Conservation (phyloP, 2,888 invertebrate species). For the Salpingus planirostris region DNA sequence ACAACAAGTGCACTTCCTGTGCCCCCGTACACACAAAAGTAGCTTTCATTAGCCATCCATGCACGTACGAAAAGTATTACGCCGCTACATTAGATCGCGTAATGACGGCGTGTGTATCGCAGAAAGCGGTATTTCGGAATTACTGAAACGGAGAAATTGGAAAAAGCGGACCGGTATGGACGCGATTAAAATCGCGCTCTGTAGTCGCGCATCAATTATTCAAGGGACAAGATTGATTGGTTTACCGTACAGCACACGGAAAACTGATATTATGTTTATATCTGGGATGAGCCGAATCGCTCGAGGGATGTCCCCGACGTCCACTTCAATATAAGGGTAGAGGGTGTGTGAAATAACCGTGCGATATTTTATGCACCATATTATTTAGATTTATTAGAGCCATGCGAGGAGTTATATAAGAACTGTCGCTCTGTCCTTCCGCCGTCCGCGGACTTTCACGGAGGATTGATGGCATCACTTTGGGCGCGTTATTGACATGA, state of each 20-base stretch:
- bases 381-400: conserved; percentile 40
- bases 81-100: no score
- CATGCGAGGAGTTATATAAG: conserved; percentile 36
- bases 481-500: conserved; percentile 1
- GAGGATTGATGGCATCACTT: conserved; percentile 39
- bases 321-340: conserved; percentile 33
- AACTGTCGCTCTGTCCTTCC: conserved; percentile 29
- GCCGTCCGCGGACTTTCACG: conserved; percentile 24
- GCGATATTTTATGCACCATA: conserved; percentile 34
- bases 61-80: no score
- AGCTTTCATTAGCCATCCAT: no score
- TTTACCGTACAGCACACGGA: conserved; percentile 23
- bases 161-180: no score
- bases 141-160: no score
- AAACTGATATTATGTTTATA: conserved; percentile 25
- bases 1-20: no score
- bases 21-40: no score
- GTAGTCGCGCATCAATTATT: conserved; percentile 17
- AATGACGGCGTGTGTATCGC: no score
- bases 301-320: conserved; percentile 31
- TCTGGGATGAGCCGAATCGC: conserved; percentile 16
- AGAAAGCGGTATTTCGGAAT: no score
- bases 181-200: background rate
- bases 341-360: conserved; percentile 23
- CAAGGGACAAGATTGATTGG: conserved; percentile 25